Evolutionary conservation across 1,140 invertebrate species (phyloP).

Genomic region (Teleogryllus occipitalis): DNA sequence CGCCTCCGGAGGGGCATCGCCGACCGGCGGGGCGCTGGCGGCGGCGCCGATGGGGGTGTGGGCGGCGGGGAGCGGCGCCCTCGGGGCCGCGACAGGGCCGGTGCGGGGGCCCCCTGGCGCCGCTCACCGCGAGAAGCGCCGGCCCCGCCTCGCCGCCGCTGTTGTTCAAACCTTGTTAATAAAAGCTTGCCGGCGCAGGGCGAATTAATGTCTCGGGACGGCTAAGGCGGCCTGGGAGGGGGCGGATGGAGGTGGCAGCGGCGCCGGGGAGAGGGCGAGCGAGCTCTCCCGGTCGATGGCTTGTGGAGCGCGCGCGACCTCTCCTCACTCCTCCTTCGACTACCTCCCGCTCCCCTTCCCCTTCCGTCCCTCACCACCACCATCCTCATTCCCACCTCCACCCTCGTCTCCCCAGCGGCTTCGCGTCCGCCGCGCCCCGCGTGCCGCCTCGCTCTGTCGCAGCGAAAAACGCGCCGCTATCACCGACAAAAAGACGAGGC

Average conservation of each 20-base stretch:
- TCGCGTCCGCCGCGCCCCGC: neutral
- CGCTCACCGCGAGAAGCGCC: no score
- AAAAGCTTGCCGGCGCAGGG: neutral
- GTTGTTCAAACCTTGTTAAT: slow-evolving; percentile 5
- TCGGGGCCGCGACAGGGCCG: no score
- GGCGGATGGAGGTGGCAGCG: neutral
- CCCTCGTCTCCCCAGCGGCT: neutral
- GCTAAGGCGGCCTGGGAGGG: neutral
- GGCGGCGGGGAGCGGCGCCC: no score
- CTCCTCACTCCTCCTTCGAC: neutral
- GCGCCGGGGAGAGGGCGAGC: neutral
- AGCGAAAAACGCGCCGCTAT: neutral
- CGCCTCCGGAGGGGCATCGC: neutral
- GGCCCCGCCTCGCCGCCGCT: neutral
- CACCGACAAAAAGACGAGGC: neutral
- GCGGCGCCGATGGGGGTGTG: no score
- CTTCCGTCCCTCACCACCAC: neutral
- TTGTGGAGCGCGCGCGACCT: neutral
- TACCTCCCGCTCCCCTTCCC: neutral
- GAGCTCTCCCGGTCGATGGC: neutral
- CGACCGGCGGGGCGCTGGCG: no score
- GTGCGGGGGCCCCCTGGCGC: no score
- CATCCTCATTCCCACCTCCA: neutral
- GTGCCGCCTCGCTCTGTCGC: no score
- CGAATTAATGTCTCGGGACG: neutral